Evolutionary conservation across 2,797 vertebrate genomes (phyloP), one percentile per base, ranked within the genome.

Genomic region (Macrochelys suwanniensis): DNA sequence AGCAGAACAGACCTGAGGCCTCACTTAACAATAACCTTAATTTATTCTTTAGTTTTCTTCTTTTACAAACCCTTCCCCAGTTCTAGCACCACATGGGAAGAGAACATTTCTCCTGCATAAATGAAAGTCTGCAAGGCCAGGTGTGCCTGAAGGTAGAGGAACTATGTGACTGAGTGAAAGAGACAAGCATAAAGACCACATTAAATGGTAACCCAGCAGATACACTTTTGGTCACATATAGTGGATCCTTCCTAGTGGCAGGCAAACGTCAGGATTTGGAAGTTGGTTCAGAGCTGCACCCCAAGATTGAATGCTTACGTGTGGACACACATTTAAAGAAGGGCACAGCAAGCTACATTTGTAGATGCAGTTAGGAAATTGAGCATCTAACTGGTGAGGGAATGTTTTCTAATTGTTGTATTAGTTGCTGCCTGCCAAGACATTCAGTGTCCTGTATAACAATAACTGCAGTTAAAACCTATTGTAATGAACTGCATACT

Each of bases 151-250:
- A 31, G 45, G 45, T 23, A 71, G 81, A 11, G 5, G 59, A 51
- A 28, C n/a, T 23, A 10, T 6, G 0, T 1, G 3, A 1, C 23
- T 0, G 80, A 16, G 71, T 0, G 11, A 13, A 11, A 50, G 71
- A 11, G 26, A 79, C 33, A 9, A 11, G 42, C 2, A 0, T 0
- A 8, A 33, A 45, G 16, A 4, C 21, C 59, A 1, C 2, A 2
- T 37, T 6, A 42, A 26, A 79, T 53, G 0, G 1, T 0, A 2
- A 68, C 17, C 42, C 74, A 49, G 26, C 25, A 49, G 79, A 16
- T 31, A 12, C 1, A 4, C 1, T 25, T 0, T 17, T 76, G 80
- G 15, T 13, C 54, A 56, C n/a, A 49, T 5, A 0, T 13, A 7
- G 1, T 1, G 3, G 42, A 7, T 45, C 37, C 80, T 17, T 42